Base-by-base conservation (phyloP, 2,797 vertebrate genomes). In the Bufotes viridis region DNA sequence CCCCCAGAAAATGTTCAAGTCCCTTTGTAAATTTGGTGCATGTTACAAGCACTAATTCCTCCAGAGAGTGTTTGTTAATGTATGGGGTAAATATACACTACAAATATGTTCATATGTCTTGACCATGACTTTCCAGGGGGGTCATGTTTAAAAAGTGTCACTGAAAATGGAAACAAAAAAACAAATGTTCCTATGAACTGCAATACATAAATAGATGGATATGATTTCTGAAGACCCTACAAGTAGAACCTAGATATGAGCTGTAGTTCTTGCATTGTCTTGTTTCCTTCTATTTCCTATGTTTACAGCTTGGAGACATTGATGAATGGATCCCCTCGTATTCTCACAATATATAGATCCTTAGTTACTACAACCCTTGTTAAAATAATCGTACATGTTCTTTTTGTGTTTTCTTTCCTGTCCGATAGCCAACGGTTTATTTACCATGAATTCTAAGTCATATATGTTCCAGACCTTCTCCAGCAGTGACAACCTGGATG, bases 301-400 rank as follows among this genome's bases (percentile, higher is more conserved):
- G 61, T 80, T 86, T 80, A 24, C 15, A 76, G 79, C 15, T 18
- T 14, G 7, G 34, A 67, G 81, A 78, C 70, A 11, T 67, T 87
- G 70, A 83, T 83, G 55, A 78, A 82, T 87, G 74, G 11, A 65
- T 57, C 24, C 53, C n/a, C 60, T 76, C 26, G 24, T 49, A 14
- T 60, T 65, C 58, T 76, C 55, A 78, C 12, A 78, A 78, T 63
- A 78, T 78, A 20, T 67, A 69, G 61, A 15, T 78, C 69, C 53
- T n/a, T 78, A 42, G 83, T 78, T 88, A 88, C 14, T 65, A 83
- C 51, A 78, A 26, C n/a, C 60, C 72, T 83, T 83, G 81, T 78
- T 78, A 69, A 87, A 83, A 87, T 83, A 87, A 87, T 82, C 81
- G 26, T 67, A 78, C 26, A 78, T 67, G 34, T 82, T 69, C 55